Evolutionary conservation across 1,140 invertebrate genomes (phyloP).

Genomic region (Eumaeus atala): DNA sequence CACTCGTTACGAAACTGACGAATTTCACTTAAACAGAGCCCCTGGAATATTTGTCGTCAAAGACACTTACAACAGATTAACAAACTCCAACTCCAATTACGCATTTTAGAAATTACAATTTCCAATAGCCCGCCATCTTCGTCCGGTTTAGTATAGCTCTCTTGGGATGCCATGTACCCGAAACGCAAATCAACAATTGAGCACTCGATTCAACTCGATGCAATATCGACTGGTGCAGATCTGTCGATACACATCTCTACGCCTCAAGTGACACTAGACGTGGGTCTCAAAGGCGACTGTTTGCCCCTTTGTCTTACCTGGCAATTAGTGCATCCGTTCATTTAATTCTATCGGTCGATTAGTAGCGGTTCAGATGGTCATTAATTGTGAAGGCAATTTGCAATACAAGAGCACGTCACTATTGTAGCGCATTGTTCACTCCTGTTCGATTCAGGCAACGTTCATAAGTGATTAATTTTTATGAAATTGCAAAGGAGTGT

Average conservation of each 20-base stretch:
- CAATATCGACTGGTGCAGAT: conserved; percentile 24
- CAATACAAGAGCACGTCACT: conserved; percentile 20
- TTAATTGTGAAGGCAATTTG: conserved; percentile 66
- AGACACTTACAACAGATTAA: too few relatives aligned
- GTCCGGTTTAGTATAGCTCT: background rate
- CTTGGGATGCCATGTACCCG: conserved; percentile 18
- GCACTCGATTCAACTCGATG: conserved; percentile 23
- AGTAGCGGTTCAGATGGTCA: conserved; percentile 55
- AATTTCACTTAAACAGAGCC: too few relatives aligned
- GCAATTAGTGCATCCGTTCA: conserved; percentile 69
- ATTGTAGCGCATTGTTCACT: background rate
- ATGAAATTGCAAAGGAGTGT: too few relatives aligned
- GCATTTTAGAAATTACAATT: too few relatives aligned
- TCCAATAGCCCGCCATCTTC: background rate
- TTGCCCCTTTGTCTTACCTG: conserved; percentile 69
- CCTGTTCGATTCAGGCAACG: background rate
- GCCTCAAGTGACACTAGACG: conserved; percentile 66
- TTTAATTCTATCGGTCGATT: conserved; percentile 71
- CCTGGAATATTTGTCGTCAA: too few relatives aligned
- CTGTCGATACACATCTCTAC: conserved; percentile 35
- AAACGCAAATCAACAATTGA: conserved; percentile 27
- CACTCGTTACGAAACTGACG: too few relatives aligned
- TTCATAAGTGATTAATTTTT: too few relatives aligned
- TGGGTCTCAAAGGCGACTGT: conserved; percentile 65
- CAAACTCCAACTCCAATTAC: too few relatives aligned